A percentile compares a stretch with the other conserved stretches of the same genome.
These are phyloP conservation scores for Ambastaia sidthimunki DNA, from an alignment of 2,797 vertebrate genomes.

Conservation along the genomic window DNA sequence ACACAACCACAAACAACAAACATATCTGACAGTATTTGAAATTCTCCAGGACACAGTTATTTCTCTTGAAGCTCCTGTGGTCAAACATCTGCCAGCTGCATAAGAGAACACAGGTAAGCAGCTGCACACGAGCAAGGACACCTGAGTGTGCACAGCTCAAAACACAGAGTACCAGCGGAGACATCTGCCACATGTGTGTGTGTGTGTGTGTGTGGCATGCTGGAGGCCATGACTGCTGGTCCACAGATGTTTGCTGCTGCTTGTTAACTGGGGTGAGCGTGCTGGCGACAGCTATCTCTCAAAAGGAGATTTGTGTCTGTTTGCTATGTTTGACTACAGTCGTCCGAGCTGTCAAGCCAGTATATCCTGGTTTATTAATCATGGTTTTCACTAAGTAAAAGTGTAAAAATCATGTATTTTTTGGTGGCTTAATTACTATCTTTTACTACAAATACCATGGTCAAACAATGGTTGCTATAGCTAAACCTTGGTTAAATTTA, in stretches of 20 bases:
- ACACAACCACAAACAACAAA: not conserved
- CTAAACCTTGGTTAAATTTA: too few species aligned
- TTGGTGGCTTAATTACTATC: too few species aligned
- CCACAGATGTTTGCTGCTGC: slow-evolving; percentile 45
- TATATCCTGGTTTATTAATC: not conserved
- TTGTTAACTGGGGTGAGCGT: slow-evolving; percentile 52
- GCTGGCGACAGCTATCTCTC: slow-evolving; percentile 47
- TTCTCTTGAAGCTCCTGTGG: slow-evolving; percentile 34
- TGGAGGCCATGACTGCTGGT: slow-evolving; percentile 44
- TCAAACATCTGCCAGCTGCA: slow-evolving; percentile 58
- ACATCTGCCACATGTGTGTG: slow-evolving; percentile 44
- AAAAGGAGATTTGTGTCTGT: slow-evolving; percentile 35
- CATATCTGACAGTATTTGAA: not conserved
- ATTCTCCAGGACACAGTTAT: slow-evolving; percentile 37
- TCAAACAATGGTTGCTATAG: too few species aligned
- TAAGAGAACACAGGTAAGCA: slow-evolving; percentile 47
- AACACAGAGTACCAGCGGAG: slow-evolving; percentile 22
- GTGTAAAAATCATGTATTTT: too few species aligned
- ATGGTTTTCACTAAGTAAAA: too few species aligned
- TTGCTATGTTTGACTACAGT: slow-evolving; percentile 36
- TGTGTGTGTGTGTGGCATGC: slow-evolving; percentile 36
- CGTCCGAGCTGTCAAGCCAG: slow-evolving; percentile 26
- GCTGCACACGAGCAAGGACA: slow-evolving; percentile 43
- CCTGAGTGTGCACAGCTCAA: slow-evolving; percentile 10
- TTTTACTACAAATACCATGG: too few species aligned